These are phyloP conservation scores for Coendou prehensilis DNA, from an alignment of 2,797 vertebrate species.

Conservation along the genomic window DNA sequence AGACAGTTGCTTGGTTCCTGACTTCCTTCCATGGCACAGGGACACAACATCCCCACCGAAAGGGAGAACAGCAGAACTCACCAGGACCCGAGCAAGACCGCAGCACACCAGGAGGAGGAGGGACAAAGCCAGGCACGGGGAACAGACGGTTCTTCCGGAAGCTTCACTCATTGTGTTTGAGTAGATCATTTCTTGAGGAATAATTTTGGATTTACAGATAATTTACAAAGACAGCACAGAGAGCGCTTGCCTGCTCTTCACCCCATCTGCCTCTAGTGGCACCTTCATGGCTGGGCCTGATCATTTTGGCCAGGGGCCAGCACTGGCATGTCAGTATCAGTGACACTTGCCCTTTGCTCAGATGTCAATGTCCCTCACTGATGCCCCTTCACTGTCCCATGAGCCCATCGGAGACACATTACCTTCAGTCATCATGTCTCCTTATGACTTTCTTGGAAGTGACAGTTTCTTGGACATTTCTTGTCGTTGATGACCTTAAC, in stretches of 20 bases:
- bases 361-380: background rate
- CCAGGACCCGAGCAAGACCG: background rate
- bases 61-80: rapidly evolving
- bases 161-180: background rate
- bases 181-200: rapidly evolving
- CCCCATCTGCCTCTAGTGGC: rapidly evolving
- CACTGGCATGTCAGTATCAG: rapidly evolving
- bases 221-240: rapidly evolving
- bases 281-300: rapidly evolving
- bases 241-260: rapidly evolving
- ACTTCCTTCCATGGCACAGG: background rate
- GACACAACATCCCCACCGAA: too few species aligned
- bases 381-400: background rate
- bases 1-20: background rate
- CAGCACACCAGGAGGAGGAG: background rate
- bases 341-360: rapidly evolving
- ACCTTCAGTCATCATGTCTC: rapidly evolving
- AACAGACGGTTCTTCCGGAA: background rate
- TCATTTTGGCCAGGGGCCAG: rapidly evolving
- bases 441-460: rapidly evolving
- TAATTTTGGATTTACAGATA: background rate
- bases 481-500: background rate
- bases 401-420: rapidly evolving
- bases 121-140: background rate
- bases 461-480: background rate